phyloP scores from a whole-genome alignment of 2,797 vertebrate species.

The Falco cherrug region DNA sequence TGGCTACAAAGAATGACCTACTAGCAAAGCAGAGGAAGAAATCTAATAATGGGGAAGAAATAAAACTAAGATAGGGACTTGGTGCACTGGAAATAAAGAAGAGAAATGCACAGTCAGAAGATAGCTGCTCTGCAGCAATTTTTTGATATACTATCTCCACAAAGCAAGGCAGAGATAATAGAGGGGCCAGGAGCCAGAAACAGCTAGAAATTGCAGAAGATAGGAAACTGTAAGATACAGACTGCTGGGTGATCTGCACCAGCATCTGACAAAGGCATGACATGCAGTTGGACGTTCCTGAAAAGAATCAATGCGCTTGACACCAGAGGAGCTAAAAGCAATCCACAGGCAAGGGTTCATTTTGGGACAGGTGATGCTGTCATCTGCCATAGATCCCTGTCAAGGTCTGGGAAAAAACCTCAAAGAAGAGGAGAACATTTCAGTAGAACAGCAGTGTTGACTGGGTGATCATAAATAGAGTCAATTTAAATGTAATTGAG shows the following conservation, averaged over 20 bases:
- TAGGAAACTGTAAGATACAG: neutral
- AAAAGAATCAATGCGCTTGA: neutral
- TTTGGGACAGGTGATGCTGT: neutral
- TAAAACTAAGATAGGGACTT: slow-evolving; percentile 24
- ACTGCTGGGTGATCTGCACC: slow-evolving; percentile 11
- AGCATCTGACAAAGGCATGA: neutral
- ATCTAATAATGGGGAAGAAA: slow-evolving; percentile 33
- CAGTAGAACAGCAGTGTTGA: neutral
- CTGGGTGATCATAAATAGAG: neutral
- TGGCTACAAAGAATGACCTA: neutral
- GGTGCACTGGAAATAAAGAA: slow-evolving; percentile 36
- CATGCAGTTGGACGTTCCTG: neutral
- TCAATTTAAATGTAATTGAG: neutral
- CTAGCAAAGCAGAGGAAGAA: slow-evolving; percentile 13
- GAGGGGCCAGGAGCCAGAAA: slow-evolving; percentile 3
- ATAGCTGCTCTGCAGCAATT: slow-evolving; percentile 47
- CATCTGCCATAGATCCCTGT: neutral
- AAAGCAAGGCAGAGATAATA: slow-evolving; percentile 55
- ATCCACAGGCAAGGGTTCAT: neutral
- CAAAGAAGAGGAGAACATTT: neutral
- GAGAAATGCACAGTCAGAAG: slow-evolving; percentile 33
- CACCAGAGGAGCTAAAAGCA: neutral
- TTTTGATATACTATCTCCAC: slow-evolving; percentile 59
- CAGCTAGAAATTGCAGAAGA: slow-evolving; percentile 31
- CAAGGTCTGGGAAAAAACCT: neutral